Evolutionary conservation across 2,113 vertebrate species (phyloP).

Genomic region (Gambusia holbrooki): DNA sequence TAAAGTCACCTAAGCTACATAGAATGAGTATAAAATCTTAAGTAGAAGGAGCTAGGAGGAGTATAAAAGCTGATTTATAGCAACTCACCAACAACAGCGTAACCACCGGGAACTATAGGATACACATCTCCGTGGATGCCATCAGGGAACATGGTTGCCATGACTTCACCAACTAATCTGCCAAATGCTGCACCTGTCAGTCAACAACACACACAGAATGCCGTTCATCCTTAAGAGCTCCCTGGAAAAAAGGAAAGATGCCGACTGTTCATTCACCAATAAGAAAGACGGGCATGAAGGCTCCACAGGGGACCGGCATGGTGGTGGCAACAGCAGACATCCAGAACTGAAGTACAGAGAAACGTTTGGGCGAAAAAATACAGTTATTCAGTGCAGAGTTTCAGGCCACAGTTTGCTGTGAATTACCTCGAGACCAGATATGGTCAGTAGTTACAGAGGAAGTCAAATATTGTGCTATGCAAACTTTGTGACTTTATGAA

Average conservation of each 20-base stretch:
- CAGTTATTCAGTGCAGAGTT: background rate
- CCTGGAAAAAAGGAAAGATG: background rate
- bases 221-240: background rate
- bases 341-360: conserved; percentile 87
- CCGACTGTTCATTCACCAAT: conserved; percentile 84
- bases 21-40: background rate
- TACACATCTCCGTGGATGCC: conserved; percentile 94
- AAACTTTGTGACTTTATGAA: background rate
- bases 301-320: conserved; percentile 96
- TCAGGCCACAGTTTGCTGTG: background rate
- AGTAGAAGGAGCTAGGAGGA: too few species aligned
- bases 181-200: conserved; percentile 93
- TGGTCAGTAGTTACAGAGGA: background rate
- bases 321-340: conserved; percentile 98
- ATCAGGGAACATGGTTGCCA: conserved; percentile 96
- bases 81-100: conserved; percentile 94
- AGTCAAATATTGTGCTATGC: background rate
- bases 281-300: conserved; percentile 98
- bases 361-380: background rate
- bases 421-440: background rate
- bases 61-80: background rate
- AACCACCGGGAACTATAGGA: conserved; percentile 95
- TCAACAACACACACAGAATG: conserved; percentile 27
- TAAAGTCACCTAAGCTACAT: background rate
- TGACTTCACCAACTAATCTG: conserved; percentile 94